These are phyloP conservation scores for Apogon hyalosoma DNA, from an alignment of 2,797 vertebrate genomes.

Conservation along the genomic window DNA sequence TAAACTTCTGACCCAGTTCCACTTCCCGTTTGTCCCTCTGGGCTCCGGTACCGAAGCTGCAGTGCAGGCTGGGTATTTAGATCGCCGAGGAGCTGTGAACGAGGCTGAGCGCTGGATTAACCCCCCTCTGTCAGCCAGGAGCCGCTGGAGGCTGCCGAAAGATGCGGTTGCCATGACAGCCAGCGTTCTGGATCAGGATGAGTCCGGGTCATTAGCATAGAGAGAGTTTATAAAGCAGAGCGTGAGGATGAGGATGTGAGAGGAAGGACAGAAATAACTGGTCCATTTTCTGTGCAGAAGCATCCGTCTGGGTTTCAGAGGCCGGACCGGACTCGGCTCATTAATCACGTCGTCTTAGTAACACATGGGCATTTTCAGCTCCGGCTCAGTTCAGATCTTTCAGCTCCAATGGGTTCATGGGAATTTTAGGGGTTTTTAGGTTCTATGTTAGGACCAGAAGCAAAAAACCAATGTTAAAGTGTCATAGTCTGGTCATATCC, in stretches of 20 bases:
- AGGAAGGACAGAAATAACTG: constrained; percentile 41
- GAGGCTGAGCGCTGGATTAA: constrained; percentile 20
- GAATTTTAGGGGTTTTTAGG: too few relatives aligned
- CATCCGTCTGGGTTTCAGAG: constrained; percentile 2
- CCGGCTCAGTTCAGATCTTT: too few relatives aligned
- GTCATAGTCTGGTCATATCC: too few relatives aligned
- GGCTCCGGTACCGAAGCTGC: constrained; percentile 17
- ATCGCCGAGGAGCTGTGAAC: constrained; percentile 22
- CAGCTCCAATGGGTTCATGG: too few relatives aligned
- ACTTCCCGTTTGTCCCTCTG: constrained; percentile 22
- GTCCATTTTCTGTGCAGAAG: constrained; percentile 30
- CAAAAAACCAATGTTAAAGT: too few relatives aligned
- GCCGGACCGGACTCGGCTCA: neutral
- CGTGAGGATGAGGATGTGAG: constrained; percentile 24
- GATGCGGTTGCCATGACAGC: constrained; percentile 52
- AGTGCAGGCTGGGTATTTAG: constrained; percentile 34
- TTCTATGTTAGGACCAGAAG: too few relatives aligned
- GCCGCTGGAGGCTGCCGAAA: constrained; percentile 29
- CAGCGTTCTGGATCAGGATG: constrained; percentile 33
- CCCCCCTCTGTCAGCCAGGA: constrained; percentile 18
- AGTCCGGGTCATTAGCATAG: constrained; percentile 45
- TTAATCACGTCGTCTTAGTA: too few relatives aligned
- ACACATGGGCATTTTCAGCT: neutral
- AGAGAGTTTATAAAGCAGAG: constrained; percentile 12
- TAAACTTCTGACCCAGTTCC: constrained; percentile 22